phyloP scores from a whole-genome alignment of 2,888 invertebrate species.

The Agrochola litura region DNA sequence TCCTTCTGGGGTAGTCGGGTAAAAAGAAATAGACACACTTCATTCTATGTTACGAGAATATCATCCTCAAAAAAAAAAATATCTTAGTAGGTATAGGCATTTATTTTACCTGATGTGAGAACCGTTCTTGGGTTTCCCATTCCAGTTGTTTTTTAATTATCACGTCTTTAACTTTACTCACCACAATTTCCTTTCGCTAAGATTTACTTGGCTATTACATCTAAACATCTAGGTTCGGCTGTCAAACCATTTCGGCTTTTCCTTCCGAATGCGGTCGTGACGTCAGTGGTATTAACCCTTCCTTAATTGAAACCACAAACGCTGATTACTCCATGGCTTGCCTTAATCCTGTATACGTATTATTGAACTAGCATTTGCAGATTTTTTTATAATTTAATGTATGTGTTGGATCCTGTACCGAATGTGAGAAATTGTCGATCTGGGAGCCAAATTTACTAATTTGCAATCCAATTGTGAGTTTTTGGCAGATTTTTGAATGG shows the following conservation, averaged over 20 bases:
- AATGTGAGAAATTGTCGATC: neutral
- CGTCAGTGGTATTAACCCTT: neutral
- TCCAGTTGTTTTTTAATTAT: no score
- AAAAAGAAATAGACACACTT: no score
- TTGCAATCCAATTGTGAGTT: no score
- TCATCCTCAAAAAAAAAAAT: no score
- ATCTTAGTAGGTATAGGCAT: no score
- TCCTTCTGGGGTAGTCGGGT: no score
- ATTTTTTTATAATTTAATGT: neutral
- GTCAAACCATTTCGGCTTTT: neutral
- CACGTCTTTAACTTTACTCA: neutral
- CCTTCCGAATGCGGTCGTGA: neutral
- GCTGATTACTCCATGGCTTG: neutral
- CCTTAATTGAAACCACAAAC: conserved; percentile 16
- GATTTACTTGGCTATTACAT: neutral
- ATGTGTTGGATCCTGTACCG: neutral
- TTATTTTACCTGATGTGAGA: no score
- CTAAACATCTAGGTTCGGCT: neutral
- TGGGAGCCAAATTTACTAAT: no score
- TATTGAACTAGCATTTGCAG: neutral
- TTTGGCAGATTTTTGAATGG: no score
- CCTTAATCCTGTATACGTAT: neutral
- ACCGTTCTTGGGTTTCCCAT: no score
- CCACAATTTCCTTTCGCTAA: neutral
- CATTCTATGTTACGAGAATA: no score